Evolutionary conservation across 1,140 invertebrate species (phyloP).

Genomic region (Drosophila leontia): DNA sequence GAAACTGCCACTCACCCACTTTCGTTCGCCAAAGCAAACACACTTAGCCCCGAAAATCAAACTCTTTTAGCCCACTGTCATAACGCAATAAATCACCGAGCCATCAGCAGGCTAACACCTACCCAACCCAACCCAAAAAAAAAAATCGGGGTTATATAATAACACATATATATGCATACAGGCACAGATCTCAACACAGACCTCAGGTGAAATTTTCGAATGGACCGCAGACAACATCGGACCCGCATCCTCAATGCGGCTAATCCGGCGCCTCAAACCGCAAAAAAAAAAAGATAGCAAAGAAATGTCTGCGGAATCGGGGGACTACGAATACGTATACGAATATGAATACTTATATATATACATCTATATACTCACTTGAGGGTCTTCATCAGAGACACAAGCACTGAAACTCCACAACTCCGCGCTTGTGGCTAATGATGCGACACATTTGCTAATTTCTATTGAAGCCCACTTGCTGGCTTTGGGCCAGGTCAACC

Average conservation of each 20-base stretch:
- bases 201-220: constrained; percentile 52
- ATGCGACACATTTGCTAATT: constrained; percentile 84
- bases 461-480: constrained; percentile 77
- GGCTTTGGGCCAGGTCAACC: constrained; percentile 58
- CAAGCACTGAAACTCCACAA: constrained; percentile 36
- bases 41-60: constrained; percentile 64
- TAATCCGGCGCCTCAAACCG: constrained; percentile 80
- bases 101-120: constrained; percentile 71
- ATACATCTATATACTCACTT: constrained; percentile 48
- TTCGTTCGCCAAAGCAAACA: constrained; percentile 66
- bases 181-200: constrained; percentile 36
- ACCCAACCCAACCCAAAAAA: constrained; percentile 80
- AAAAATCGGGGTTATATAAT: constrained; percentile 61
- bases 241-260: constrained; percentile 76
- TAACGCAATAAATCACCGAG: constrained; percentile 75
- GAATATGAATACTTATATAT: neutral
- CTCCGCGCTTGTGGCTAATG: constrained; percentile 72
- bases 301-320: constrained; percentile 24
- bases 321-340: neutral
- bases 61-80: constrained; percentile 70
- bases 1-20: constrained; percentile 53
- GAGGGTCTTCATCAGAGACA: constrained; percentile 72
- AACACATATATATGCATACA: constrained; percentile 24
- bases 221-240: constrained; percentile 31
- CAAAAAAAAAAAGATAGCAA: constrained; percentile 40